Conservation (phyloP, 2,888 invertebrate genomes). For the Digitonthophagus gazella region DNA sequence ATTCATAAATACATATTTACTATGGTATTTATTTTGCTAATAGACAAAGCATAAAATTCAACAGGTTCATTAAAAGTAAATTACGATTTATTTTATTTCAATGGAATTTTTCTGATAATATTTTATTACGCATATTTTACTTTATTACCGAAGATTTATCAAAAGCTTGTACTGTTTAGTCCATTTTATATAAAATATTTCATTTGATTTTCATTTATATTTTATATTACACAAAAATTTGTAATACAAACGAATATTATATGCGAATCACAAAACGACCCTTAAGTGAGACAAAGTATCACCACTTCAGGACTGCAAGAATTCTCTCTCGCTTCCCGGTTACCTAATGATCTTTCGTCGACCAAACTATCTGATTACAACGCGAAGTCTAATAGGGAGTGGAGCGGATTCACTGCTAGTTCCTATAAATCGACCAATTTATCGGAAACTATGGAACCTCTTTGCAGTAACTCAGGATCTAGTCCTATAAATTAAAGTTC, state of each 20-base stretch:
- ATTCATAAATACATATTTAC: not conserved
- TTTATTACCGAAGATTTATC: not conserved
- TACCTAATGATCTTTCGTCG: conserved; percentile 10
- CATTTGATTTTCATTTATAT: too few species aligned
- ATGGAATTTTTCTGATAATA: too few species aligned
- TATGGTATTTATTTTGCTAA: not conserved
- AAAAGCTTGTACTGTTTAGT: too few species aligned
- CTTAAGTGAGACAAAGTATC: not conserved
- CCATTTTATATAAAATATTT: too few species aligned
- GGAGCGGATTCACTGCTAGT: conserved; percentile 6
- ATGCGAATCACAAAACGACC: not conserved
- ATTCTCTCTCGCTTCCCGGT: not conserved
- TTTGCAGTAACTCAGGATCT: conserved; percentile 14
- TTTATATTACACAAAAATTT: too few species aligned
- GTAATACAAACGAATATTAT: too few species aligned
- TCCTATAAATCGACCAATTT: conserved; percentile 16
- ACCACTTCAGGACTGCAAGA: not conserved
- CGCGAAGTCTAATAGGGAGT: conserved; percentile 2
- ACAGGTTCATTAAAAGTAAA: not conserved
- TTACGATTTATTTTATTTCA: too few species aligned
- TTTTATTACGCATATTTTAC: not conserved
- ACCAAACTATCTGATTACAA: conserved; percentile 16
- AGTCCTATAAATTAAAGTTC: conserved; percentile 10
- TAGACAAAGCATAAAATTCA: not conserved
- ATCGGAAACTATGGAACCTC: conserved; percentile 12